A percentile compares a stretch with the other conserved stretches of the same genome.
These are phyloP conservation scores for Rhinella marina DNA, from an alignment of 2,797 vertebrate genomes.

Conservation along the genomic window DNA sequence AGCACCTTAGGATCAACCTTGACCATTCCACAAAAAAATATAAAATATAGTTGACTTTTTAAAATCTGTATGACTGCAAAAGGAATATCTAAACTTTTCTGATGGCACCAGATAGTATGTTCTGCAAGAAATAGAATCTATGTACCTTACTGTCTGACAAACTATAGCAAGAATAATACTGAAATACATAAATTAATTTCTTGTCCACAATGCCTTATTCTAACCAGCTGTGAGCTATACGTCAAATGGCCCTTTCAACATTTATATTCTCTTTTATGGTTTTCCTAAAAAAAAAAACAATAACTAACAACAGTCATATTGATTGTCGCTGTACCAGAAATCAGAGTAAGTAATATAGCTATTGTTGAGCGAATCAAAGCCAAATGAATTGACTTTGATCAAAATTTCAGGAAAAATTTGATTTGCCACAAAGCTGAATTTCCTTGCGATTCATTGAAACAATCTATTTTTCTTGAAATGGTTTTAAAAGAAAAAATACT, in stretches of 20 bases:
- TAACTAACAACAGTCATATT: no score
- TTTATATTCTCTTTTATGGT: neutral
- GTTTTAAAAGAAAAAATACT: no score
- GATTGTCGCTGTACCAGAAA: no score
- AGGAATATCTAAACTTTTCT: neutral
- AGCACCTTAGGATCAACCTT: constrained; percentile 19
- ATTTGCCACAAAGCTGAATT: no score
- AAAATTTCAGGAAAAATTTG: no score
- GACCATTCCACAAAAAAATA: neutral
- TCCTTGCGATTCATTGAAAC: no score
- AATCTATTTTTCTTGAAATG: no score
- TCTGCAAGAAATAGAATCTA: neutral
- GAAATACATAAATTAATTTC: neutral
- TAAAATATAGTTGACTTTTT: constrained; percentile 21
- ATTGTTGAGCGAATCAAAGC: no score
- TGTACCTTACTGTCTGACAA: neutral
- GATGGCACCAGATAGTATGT: neutral
- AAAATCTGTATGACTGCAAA: neutral
- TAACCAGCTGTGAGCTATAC: neutral
- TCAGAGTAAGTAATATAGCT: no score
- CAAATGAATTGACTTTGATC: no score
- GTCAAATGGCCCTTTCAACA: neutral
- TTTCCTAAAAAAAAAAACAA: no score
- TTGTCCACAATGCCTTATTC: neutral
- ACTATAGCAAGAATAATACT: neutral